Evolutionary conservation across 2,113 vertebrate species (phyloP).

Genomic region (Gallinago media): DNA sequence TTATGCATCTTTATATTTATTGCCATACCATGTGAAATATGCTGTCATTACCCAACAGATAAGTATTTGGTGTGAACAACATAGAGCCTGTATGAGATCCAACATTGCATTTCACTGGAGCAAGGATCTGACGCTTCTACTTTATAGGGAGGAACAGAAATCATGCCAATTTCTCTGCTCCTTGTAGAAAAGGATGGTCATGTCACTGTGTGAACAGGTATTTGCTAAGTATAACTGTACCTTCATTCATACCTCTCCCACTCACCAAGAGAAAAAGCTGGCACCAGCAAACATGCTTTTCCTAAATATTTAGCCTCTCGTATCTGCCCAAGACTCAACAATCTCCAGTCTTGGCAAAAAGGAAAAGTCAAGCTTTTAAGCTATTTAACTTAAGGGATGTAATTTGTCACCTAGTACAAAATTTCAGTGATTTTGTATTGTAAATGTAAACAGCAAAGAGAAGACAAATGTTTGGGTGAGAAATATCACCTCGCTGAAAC

Average conservation of each 20-base stretch:
- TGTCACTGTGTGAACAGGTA: neutral
- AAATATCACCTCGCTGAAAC: conserved; percentile 4
- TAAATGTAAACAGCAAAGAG: neutral
- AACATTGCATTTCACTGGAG: neutral
- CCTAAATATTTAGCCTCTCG: neutral
- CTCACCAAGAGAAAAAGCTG: neutral
- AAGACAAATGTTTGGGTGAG: neutral
- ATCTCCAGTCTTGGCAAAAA: neutral
- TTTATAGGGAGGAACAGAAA: neutral
- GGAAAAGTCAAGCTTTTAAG: neutral
- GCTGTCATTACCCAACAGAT: conserved; percentile 34
- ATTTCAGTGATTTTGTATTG: neutral
- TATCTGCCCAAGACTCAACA: neutral
- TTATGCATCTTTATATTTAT: conserved; percentile 43
- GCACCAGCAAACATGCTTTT: neutral
- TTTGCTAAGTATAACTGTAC: neutral
- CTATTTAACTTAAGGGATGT: neutral
- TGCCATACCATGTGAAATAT: conserved; percentile 36
- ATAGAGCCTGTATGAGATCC: neutral
- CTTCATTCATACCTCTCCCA: neutral
- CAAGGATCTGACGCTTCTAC: neutral
- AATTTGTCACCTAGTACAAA: neutral
- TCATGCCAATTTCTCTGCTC: neutral
- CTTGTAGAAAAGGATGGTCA: neutral
- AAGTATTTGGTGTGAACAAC: conserved; percentile 29